Base-by-base conservation (phyloP, 2,888 invertebrate species). In the Synanthedon vespiformis region DNA sequence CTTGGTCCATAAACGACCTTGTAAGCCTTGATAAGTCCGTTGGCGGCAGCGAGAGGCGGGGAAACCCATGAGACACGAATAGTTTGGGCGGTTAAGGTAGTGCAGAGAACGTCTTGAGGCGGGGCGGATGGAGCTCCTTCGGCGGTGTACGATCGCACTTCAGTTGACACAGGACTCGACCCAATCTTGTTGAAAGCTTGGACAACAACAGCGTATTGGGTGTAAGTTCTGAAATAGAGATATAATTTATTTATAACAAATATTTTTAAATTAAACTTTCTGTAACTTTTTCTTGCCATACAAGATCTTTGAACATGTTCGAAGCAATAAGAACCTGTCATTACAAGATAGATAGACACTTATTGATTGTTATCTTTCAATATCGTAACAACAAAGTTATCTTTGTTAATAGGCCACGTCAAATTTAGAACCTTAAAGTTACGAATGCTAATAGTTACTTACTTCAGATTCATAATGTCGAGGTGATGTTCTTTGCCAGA, bases 151-250 rank as follows among this genome's bases (percentile, higher is more conserved):
- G 96, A 96, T 68, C 94, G 93, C 47, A 94, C 91, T 79, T 97
- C 96, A 52, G 93, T 93, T 49, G 96, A 95, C 70, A 95, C 91
- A 0, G 97, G 98, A 40, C 98, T 97, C 1, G 95, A 93, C 12
- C 97, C 98, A 67, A 96, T 93, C 79, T 95, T 95, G 83, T 98
- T 98, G 77, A 95, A 97, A 0, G 96, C 96, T 84, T 97, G 97
- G 8, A 97, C 95, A 16, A 97, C 96, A 18, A 97, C 94, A n/a
- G 96, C 93, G 82, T 98, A 98, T 77, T 96, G 96, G 0, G 97
- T 97, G 86, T 97, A 98, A 0, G 96, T 97, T 72, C 92, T 93
- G 71, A 59, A 63, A 64, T 18, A 48, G 41, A 47, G 40, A 50
- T 44, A 49, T 10, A 13, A 41, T 13, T 5, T 14, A 12, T 44